Base-by-base conservation (phyloP, 2,113 vertebrate genomes). In the Corvus cornix region DNA sequence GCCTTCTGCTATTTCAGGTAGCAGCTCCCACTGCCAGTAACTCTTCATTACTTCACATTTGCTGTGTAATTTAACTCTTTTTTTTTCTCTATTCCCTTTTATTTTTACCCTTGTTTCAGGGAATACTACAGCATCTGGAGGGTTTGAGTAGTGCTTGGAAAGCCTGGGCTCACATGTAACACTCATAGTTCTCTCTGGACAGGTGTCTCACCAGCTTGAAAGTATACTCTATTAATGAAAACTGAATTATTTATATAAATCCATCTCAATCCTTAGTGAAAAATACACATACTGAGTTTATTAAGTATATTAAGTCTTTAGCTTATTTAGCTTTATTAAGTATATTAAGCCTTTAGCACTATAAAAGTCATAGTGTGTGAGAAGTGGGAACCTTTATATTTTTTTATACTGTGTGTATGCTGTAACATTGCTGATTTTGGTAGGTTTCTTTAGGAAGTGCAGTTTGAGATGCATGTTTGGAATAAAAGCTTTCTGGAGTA, bases 361-460 rank as follows among this genome's bases (percentile, higher is more conserved):
- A 21, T 73, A 19, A 30, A 90, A 79, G 26, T 72, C 75, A 46
- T 13, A 18, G 16, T 43, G 31, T 31, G 9, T 27, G 27, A 20
- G 30, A 48, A 56, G 33, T 30, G 33, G n/a, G 44, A 66, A 51
- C 10, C 6, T n/a, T 23, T 7, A 23, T 58, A 14, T 58, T 23
- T n/a, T 58, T 16, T 16, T n/a, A 43, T 74, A 21, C 22, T 60
- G 2, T n/a, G 16, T 43, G 14, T 26, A 5, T 43, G 28, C 69
- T 62, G 4, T 30, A 66, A 31, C 31, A 49, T 19, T 52, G 16
- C 19, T 92, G 58, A 64, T 52, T 97, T 97, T 98, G 33, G 98
- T 98, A 95, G 98, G 98, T 80, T 98, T 99, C 88, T 96, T 98
- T 87, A 98, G 98, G 87, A 98, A 98, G 60, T 95, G 88, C 83